phyloP scores from a whole-genome alignment of 2,113 vertebrate genomes.

The Hiodon tergisus region DNA sequence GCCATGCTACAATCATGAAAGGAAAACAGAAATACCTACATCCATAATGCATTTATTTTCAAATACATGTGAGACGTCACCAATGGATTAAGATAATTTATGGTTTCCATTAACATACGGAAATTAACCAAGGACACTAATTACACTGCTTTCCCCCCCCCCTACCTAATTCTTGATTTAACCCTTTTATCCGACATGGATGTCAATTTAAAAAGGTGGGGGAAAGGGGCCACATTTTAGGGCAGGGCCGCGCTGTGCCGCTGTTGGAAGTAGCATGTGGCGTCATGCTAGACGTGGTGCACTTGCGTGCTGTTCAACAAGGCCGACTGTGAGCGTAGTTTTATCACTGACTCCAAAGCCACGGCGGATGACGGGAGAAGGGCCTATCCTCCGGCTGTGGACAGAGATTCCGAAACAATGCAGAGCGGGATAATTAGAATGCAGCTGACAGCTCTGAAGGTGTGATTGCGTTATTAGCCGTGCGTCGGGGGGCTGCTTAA shows the following conservation, averaged over 20 bases:
- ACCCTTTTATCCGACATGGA: conserved; percentile 33
- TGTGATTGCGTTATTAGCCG: neutral
- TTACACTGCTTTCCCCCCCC: conserved; percentile 27
- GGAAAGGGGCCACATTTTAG: conserved; percentile 27
- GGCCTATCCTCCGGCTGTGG: neutral
- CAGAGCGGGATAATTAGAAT: neutral
- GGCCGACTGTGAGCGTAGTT: neutral
- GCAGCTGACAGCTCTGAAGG: neutral
- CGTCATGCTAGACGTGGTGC: conserved; percentile 13
- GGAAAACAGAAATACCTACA: conserved; percentile 19
- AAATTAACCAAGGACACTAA: conserved; percentile 37
- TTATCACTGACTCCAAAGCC: neutral
- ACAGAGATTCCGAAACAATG: neutral
- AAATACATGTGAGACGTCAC: no score
- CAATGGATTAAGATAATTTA: neutral
- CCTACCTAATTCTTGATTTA: conserved; percentile 40
- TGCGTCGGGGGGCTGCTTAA: neutral
- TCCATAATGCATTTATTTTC: no score
- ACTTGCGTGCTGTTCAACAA: conserved; percentile 6
- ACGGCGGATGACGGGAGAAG: neutral
- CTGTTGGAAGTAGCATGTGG: conserved; percentile 20
- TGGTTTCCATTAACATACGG: conserved; percentile 37
- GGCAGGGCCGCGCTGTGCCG: conserved; percentile 9
- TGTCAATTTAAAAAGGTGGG: conserved; percentile 36
- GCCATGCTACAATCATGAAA: conserved; percentile 27